Base-by-base conservation (phyloP, 2,797 vertebrate genomes). In the Alcedo quadribrachys region DNA sequence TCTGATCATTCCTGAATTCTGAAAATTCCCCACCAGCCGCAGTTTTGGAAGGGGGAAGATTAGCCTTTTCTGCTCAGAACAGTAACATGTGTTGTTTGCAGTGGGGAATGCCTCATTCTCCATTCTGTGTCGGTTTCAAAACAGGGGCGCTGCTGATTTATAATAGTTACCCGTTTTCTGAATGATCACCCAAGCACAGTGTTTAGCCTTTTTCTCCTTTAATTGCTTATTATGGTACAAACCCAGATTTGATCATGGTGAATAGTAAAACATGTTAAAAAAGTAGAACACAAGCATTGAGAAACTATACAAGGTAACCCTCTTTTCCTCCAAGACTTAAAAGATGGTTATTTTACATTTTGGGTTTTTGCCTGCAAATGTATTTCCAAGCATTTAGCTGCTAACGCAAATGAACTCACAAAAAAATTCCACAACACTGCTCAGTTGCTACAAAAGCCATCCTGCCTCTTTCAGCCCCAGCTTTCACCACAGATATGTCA, bases 281-380 rank as follows among this genome's bases (percentile, higher is more conserved):
- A 89, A 83, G 25, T 46, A 81, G 55, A 32, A 33, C 81, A 85
- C 9, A 74, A 88, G 35, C 67, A 82, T 1, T 67, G 50, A 75
- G 30, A 94, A 89, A 42, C 21, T 71, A 43, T 8, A 45, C 33
- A 37, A 85, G 33, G 15, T 70, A 92, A 86, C 63, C 54, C 48
- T 85, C 82, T 92, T 85, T 87, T 57, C 40, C 43, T 88, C 62
- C 51, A 92, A 69, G 82, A 68, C 55, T 57, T 78, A 37, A 75
- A 71, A 71, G 55, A 89, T 16, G 37, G 62, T 46, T 80, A 27
- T 89, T 92, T 86, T 81, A 76, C 8, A 8, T 27, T 50, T 50
- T 25, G 48, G 48, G 5, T 1, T 27, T 50, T 50, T 27, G 25
- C 24, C 25, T 27, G 48, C 25, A 50, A 50, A 50, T 9, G 14